Percentiles rank a stretch among this genome's conserved stretches.
phyloP scores from a whole-genome alignment of 2,797 vertebrate species.

The Orientallactaga sibirica region DNA sequence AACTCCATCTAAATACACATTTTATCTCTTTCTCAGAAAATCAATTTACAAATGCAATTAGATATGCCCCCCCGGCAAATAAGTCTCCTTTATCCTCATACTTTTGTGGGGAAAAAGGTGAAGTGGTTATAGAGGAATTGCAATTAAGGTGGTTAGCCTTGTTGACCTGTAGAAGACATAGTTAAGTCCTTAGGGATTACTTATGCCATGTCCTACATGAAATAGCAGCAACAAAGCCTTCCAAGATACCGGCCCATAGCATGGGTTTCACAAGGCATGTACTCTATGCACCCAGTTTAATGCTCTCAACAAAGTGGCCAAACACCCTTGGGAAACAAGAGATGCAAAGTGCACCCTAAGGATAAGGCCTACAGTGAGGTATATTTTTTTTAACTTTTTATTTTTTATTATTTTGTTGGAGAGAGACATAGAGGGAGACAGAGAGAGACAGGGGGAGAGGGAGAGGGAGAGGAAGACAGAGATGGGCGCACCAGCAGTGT shows the following conservation, averaged over 20 bases:
- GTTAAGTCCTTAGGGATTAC: neutral
- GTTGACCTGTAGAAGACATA: neutral
- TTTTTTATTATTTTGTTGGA: too few species aligned
- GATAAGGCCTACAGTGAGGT: neutral
- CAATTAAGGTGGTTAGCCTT: neutral
- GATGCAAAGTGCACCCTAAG: neutral
- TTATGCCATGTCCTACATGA: neutral
- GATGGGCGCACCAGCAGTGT: too few species aligned
- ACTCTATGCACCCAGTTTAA: neutral
- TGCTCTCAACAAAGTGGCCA: slow-evolving; percentile 20
- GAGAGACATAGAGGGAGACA: too few species aligned
- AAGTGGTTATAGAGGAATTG: neutral
- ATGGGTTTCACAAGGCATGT: neutral
- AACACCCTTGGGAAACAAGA: slow-evolving; percentile 28
- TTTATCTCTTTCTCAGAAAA: neutral
- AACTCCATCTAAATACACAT: neutral
- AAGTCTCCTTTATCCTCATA: neutral
- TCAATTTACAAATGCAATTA: slow-evolving; percentile 46
- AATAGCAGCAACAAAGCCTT: neutral
- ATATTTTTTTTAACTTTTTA: neutral
- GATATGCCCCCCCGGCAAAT: neutral
- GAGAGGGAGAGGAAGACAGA: too few species aligned
- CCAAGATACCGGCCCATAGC: neutral
- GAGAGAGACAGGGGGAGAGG: too few species aligned
- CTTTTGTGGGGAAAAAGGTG: neutral